A percentile compares a stretch with the other conserved stretches of the same genome.
Evolutionary conservation across 2,888 invertebrate species (phyloP).

Genomic region (Trilocha varians): DNA sequence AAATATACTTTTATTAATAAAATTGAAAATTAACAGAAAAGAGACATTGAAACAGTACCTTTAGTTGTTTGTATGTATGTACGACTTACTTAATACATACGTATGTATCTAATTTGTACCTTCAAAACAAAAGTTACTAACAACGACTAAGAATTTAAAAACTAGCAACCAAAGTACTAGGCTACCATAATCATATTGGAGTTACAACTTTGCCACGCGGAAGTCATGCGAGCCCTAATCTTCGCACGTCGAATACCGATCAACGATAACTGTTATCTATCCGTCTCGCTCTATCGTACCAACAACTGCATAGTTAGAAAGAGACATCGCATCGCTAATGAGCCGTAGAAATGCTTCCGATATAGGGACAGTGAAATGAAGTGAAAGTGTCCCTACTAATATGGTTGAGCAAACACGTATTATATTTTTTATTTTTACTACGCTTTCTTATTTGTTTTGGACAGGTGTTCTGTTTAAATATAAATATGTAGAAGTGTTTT

Average conservation of each 20-base stretch:
- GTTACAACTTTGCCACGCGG: background rate
- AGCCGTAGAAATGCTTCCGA: constrained; percentile 39
- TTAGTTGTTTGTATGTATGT: no score
- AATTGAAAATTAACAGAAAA: background rate
- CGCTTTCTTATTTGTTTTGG: background rate
- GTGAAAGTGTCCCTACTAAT: constrained; percentile 36
- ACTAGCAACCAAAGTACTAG: no score
- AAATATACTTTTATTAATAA: background rate
- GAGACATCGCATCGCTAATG: constrained; percentile 44
- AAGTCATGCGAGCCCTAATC: constrained; percentile 4
- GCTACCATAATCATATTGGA: background rate
- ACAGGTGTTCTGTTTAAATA: constrained; percentile 11
- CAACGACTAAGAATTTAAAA: no score
- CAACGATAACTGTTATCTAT: constrained; percentile 20
- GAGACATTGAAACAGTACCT: no score
- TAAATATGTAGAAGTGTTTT: no score
- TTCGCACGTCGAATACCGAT: constrained; percentile 31
- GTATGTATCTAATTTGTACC: no score
- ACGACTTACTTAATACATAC: no score
- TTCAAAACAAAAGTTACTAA: no score
- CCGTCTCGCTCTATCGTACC: constrained; percentile 26
- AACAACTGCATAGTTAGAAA: constrained; percentile 31
- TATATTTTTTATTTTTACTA: constrained; percentile 1
- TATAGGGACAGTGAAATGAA: constrained; percentile 30
- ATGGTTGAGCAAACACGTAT: constrained; percentile 12